phyloP scores from a whole-genome alignment of 2,888 invertebrate species.

The Halocaridina rubra region DNA sequence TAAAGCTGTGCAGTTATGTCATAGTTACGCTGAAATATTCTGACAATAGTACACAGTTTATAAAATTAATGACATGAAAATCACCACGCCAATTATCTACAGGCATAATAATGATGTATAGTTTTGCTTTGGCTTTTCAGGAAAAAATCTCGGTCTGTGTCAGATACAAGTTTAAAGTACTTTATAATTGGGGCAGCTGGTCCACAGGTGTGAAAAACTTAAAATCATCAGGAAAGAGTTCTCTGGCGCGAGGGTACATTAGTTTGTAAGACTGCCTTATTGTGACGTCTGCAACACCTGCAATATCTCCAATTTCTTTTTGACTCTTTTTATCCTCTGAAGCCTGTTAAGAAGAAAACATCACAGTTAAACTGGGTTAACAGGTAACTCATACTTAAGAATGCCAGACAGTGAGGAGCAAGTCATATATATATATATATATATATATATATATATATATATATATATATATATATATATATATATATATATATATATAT shows the following conservation, averaged over 20 bases:
- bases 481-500: too few relatives aligned
- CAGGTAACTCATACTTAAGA: too few relatives aligned
- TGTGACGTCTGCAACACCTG: conserved; percentile 98
- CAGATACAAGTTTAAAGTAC: not conserved
- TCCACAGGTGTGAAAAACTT: conserved; percentile 95
- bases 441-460: too few relatives aligned
- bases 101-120: too few relatives aligned
- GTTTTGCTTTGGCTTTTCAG: too few relatives aligned
- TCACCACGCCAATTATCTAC: not conserved
- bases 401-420: too few relatives aligned
- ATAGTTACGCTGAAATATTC: too few relatives aligned
- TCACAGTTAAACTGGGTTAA: too few relatives aligned
- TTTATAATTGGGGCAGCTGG: conserved; percentile 76
- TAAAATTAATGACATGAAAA: not conserved
- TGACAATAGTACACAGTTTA: not conserved
- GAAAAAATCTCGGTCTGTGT: too few relatives aligned
- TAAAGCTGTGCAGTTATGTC: too few relatives aligned
- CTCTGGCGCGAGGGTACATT: conserved; percentile 93
- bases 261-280: conserved; percentile 96
- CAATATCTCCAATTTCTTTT: conserved; percentile 98
- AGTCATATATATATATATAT: too few relatives aligned
- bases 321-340: conserved; percentile 93
- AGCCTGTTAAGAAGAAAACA: conserved; percentile 74
- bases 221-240: conserved; percentile 96
- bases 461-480: too few relatives aligned